A percentile compares a stretch with the other conserved stretches of the same genome.
These are phyloP conservation scores for Notolabrus celidotus DNA, from an alignment of 2,797 vertebrate species.

Conservation along the genomic window DNA sequence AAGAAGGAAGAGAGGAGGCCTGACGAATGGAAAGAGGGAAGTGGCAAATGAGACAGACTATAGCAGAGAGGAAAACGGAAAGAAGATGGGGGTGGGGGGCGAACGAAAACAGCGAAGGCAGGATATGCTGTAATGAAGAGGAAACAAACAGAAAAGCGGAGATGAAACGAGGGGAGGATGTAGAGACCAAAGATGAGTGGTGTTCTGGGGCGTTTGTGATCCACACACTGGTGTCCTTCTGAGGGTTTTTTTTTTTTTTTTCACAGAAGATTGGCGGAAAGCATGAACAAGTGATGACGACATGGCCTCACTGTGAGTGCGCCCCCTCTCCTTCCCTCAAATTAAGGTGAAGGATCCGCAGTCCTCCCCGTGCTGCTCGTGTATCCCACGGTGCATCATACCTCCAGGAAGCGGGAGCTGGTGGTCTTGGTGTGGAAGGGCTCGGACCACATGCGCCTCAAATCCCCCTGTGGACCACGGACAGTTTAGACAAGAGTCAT, in stretches of 20 bases:
- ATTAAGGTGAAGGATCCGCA: constrained; percentile 70
- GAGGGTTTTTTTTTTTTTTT: constrained; percentile 47
- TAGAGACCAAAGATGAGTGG: constrained; percentile 65
- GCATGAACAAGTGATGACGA: constrained; percentile 80
- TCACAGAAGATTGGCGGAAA: constrained; percentile 78
- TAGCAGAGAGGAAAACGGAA: constrained; percentile 14
- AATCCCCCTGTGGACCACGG: constrained; percentile 89
- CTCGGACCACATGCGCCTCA: constrained; percentile 99
- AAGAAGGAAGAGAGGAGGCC: constrained; percentile 56
- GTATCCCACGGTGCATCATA: constrained; percentile 91
- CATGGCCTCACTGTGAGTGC: constrained; percentile 78
- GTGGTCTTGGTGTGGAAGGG: constrained; percentile 97
- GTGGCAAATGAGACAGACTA: constrained; percentile 46
- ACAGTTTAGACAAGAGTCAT: not conserved
- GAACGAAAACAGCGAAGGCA: constrained; percentile 58
- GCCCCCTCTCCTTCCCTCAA: constrained; percentile 74
- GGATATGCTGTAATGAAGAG: constrained; percentile 69
- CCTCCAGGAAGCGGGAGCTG: constrained; percentile 98
- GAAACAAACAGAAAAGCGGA: constrained; percentile 63
- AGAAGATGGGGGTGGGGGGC: not conserved
- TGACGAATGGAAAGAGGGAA: constrained; percentile 50
- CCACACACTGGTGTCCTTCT: constrained; percentile 73
- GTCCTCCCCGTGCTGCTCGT: constrained; percentile 73
- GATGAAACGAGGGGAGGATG: constrained; percentile 57
- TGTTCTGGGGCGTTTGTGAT: constrained; percentile 77